A percentile compares a stretch with the other conserved stretches of the same genome.
phyloP scores from a whole-genome alignment of 2,888 invertebrate species.

The Pinctada fucata region DNA sequence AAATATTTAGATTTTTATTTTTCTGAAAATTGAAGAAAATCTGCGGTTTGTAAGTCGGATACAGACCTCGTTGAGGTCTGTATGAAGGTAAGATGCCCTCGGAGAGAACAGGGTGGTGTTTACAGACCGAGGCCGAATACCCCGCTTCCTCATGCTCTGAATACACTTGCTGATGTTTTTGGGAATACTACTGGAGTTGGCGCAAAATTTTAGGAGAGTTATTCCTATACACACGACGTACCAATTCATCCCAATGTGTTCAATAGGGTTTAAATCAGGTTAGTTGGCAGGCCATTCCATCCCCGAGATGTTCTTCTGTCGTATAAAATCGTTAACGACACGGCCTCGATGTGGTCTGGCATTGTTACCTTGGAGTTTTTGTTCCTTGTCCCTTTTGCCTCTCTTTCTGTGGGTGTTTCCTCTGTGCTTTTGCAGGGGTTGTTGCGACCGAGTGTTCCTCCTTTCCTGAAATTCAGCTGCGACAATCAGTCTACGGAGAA shows the following conservation, averaged over 20 bases:
- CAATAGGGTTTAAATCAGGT: neutral
- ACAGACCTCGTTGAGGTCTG: too few relatives aligned
- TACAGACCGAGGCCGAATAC: too few relatives aligned
- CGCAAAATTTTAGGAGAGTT: neutral
- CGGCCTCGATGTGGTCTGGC: constrained; percentile 18
- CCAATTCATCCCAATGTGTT: constrained; percentile 1
- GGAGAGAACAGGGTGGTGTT: too few relatives aligned
- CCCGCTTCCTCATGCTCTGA: neutral
- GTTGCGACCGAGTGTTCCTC: too few relatives aligned
- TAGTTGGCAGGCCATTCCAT: constrained; percentile 10
- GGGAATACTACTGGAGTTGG: neutral
- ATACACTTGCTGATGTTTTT: neutral
- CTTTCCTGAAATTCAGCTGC: neutral
- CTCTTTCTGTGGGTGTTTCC: too few relatives aligned
- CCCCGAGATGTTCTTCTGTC: neutral
- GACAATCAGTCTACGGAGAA: constrained; percentile 10
- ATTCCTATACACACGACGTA: neutral
- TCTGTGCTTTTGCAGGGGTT: too few relatives aligned
- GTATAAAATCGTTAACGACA: constrained; percentile 21
- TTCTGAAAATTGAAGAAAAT: too few relatives aligned
- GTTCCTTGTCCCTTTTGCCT: too few relatives aligned
- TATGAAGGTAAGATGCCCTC: too few relatives aligned
- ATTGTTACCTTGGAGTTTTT: constrained; percentile 19
- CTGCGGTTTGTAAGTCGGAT: too few relatives aligned
- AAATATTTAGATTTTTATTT: too few relatives aligned